Percentiles rank a stretch among this genome's conserved stretches.
Evolutionary conservation across 1,140 invertebrate species (phyloP).

Genomic region (Microplitis demolitor): DNA sequence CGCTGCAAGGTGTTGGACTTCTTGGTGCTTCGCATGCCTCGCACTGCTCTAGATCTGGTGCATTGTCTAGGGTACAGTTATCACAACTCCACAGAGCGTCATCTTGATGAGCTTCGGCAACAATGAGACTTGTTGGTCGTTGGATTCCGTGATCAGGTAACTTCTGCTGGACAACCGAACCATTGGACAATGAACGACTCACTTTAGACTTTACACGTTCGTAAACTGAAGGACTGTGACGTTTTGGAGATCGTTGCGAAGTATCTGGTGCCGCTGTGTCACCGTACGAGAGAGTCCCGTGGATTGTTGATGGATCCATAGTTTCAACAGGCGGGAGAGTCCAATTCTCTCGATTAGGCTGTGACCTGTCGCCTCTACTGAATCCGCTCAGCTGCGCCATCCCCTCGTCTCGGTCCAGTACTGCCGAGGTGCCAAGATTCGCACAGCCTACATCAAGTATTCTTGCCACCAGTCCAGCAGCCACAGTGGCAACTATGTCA

Average conservation of each 20-base stretch:
- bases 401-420: constrained; percentile 36
- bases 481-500: constrained; percentile 43
- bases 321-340: constrained; percentile 50
- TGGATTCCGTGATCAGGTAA: constrained; percentile 44
- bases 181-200: constrained; percentile 64
- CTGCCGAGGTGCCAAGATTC: constrained; percentile 32
- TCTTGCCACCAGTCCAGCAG: constrained; percentile 43
- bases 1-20: constrained; percentile 59
- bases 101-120: constrained; percentile 47
- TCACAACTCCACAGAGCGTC: constrained; percentile 65
- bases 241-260: constrained; percentile 61
- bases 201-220: constrained; percentile 67
- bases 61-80: constrained; percentile 66
- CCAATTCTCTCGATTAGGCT: constrained; percentile 50
- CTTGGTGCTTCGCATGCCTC: constrained; percentile 70
- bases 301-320: constrained; percentile 44
- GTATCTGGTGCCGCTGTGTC: constrained; percentile 40
- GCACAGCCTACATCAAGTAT: constrained; percentile 42
- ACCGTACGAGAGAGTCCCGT: constrained; percentile 34
- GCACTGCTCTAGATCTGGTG: constrained; percentile 61
- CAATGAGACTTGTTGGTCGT: constrained; percentile 54
- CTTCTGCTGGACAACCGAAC: constrained; percentile 54
- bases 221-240: constrained; percentile 64
- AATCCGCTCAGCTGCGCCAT: constrained; percentile 58
- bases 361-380: constrained; percentile 44